Evolutionary conservation across 2,888 invertebrate species (phyloP).

Genomic region (Lepidonotus clava): DNA sequence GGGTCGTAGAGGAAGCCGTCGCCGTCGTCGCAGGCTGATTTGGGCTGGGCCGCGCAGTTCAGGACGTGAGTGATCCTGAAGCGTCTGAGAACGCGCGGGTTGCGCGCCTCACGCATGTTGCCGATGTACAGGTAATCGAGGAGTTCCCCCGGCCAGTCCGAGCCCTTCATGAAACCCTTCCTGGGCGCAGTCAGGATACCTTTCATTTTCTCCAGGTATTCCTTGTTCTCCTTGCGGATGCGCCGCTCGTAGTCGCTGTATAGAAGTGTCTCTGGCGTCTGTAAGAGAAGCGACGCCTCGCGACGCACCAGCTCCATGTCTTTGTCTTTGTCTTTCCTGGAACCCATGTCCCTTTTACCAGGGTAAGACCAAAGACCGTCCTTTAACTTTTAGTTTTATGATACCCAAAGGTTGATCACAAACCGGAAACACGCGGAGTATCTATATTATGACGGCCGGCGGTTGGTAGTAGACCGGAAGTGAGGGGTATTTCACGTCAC

Average conservation of each 20-base stretch:
- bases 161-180: conserved; percentile 22
- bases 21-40: conserved; percentile 15
- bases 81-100: conserved; percentile 53
- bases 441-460: too few species aligned
- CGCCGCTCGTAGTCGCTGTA: conserved; percentile 16
- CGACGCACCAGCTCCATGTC: neutral
- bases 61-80: conserved; percentile 64
- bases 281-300: neutral
- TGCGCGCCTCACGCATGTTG: conserved; percentile 60
- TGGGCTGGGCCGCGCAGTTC: conserved; percentile 62
- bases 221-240: conserved; percentile 28
- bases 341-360: too few species aligned
- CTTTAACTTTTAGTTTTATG: too few species aligned
- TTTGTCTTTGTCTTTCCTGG: neutral
- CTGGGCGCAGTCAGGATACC: conserved; percentile 55
- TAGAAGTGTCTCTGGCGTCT: conserved; percentile 26
- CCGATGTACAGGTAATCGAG: conserved; percentile 63
- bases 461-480: too few species aligned
- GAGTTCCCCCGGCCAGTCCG: conserved; percentile 59
- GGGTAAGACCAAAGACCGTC: too few species aligned
- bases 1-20: conserved; percentile 54
- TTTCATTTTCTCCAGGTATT: conserved; percentile 60
- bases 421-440: too few species aligned
- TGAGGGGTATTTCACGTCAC: too few species aligned
- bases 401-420: too few species aligned